phyloP scores from a whole-genome alignment of 2,888 invertebrate genomes.

The Cantharis rustica region DNA sequence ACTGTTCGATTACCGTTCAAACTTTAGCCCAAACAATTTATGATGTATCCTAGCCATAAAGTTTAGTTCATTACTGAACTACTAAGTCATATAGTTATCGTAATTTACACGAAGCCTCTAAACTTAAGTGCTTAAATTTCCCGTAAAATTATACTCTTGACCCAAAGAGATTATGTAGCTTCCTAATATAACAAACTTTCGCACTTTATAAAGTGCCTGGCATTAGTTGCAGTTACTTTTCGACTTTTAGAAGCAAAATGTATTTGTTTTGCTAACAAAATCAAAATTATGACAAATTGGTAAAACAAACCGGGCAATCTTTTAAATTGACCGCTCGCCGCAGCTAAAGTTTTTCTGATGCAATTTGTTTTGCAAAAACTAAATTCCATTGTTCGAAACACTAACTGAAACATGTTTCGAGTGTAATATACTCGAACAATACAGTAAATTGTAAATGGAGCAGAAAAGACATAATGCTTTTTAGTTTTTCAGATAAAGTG shows the following conservation, averaged over 20 bases:
- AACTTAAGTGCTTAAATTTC: slow-evolving; percentile 13
- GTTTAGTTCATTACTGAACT: neutral
- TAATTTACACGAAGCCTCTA: neutral
- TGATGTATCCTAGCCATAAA: neutral
- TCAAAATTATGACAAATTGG: neutral
- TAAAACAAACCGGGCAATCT: too few relatives aligned
- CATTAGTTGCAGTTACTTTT: neutral
- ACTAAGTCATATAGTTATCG: slow-evolving; percentile 4
- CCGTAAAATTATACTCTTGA: slow-evolving; percentile 11
- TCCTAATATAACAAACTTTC: neutral
- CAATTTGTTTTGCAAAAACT: neutral
- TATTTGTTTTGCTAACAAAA: neutral
- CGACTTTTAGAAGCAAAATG: neutral
- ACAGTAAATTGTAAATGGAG: neutral
- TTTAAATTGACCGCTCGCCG: neutral
- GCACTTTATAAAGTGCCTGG: neutral
- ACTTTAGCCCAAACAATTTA: neutral
- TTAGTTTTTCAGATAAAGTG: neutral
- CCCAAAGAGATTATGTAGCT: slow-evolving; percentile 4
- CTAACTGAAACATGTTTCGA: neutral
- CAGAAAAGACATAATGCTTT: neutral
- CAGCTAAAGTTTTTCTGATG: neutral
- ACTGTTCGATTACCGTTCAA: neutral
- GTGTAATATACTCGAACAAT: neutral
- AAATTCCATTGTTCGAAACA: neutral